These are phyloP conservation scores for Apotomis capreana DNA, from an alignment of 2,888 invertebrate species.

Conservation along the genomic window DNA sequence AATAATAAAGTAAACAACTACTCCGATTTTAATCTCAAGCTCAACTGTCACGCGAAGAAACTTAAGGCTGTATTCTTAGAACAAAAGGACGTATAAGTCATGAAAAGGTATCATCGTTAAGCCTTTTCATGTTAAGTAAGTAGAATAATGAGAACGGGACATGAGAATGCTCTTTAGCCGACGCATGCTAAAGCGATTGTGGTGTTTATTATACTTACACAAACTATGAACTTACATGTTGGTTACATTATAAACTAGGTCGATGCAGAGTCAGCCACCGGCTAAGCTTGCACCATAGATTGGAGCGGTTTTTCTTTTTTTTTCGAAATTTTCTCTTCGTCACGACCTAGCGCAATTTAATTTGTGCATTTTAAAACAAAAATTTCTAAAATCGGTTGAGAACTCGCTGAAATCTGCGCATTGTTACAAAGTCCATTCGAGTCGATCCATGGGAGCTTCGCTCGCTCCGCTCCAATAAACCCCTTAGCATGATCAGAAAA, in stretches of 20 bases:
- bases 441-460: too few relatives aligned
- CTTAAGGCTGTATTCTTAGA: background rate
- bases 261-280: too few relatives aligned
- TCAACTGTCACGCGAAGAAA: slow-evolving; percentile 18
- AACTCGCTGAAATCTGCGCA: too few relatives aligned
- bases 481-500: background rate
- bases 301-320: too few relatives aligned
- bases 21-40: background rate
- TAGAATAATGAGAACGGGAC: slow-evolving; percentile 1
- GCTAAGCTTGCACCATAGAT: too few relatives aligned
- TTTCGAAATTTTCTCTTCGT: too few relatives aligned
- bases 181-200: slow-evolving; percentile 1
- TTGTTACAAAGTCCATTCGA: too few relatives aligned
- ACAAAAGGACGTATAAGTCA: background rate
- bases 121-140: background rate
- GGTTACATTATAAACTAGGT: too few relatives aligned
- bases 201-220: slow-evolving; percentile 10
- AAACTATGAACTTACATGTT: background rate
- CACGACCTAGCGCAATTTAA: too few relatives aligned
- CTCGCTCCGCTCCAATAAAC: too few relatives aligned
- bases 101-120: background rate
- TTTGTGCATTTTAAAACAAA: too few relatives aligned
- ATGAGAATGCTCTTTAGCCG: slow-evolving; percentile 18
- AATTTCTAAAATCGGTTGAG: too few relatives aligned
- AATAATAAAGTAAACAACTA: slow-evolving; percentile 13